Conservation (phyloP, 1,140 invertebrate genomes). For the Diachasma alloeum region DNA sequence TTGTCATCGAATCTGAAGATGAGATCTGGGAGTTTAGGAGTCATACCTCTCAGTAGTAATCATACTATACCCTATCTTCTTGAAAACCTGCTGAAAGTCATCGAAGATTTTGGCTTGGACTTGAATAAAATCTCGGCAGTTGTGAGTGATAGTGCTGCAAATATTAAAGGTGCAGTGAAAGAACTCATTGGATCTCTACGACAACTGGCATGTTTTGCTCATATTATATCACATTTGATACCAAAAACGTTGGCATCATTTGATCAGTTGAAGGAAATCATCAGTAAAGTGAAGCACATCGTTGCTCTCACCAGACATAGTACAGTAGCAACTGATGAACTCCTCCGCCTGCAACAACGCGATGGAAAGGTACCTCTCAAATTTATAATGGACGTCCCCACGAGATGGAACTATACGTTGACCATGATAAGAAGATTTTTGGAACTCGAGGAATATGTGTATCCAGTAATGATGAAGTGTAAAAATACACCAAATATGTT, state of each 20-base stretch:
- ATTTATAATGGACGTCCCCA: not conserved
- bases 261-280: not conserved
- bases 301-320: not conserved
- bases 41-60: constrained; percentile 20
- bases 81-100: not conserved
- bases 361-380: not conserved
- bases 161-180: not conserved
- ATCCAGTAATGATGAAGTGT: not conserved
- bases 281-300: not conserved
- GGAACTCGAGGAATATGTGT: not conserved
- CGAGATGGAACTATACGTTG: not conserved
- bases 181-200: not conserved
- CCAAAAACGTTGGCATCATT: not conserved
- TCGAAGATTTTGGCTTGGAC: constrained; percentile 9
- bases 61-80: constrained; percentile 20
- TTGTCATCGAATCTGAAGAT: constrained; percentile 16
- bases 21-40: constrained; percentile 10
- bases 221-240: not conserved
- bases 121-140: not conserved
- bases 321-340: not conserved
- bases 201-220: not conserved
- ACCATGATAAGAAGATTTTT: not conserved
- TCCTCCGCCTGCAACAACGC: not conserved
- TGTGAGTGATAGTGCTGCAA: not conserved
- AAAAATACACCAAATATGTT: not conserved